Evolutionary conservation across 2,113 vertebrate species (phyloP), one percentile per base, ranked within the genome.

Genomic region (Salminus brasiliensis): DNA sequence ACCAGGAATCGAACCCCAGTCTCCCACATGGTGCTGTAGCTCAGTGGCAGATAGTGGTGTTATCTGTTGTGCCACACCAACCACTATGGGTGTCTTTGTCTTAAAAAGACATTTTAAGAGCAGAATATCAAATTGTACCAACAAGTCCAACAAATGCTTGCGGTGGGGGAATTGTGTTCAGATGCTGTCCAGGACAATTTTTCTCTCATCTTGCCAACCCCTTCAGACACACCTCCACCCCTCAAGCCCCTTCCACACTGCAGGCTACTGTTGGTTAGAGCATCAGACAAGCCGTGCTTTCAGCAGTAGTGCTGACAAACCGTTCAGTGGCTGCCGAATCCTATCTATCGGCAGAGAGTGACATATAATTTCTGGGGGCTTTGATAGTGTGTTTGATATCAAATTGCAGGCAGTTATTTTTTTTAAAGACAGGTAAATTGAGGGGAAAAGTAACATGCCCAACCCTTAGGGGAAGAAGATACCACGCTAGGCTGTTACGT

Each of bases 361-460:
- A 92, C 92, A 92, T 79, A 88, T 91, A 82, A 92, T 93, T 93
- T 93, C 86, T 83, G 12, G 86, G 80, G 85, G 67, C 70, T 88
- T 41, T 74, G 91, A 93, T 92, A 87, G 86, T 68, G 78, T 89
- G 82, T 83, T 87, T 87, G 91, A 91, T 92, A 92, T 90, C 78
- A 89, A 80, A 76, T 79, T 82, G 82, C 83, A 89, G 83, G 77
- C 83, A 72, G 85, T 85, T 86, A 45, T 63, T 71, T 70, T 41
- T 29, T 85, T 72, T 84, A 32, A 66, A 88, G 88, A 89, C 87
- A 87, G 87, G 81, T 88, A 74, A 83, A 83, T 82, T 43, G 73
- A 73, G 41, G 3, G 45, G 53, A 65, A 66, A 81, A 57, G 73
- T 84, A 80, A 72, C 79, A 85, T 78, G 65, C 76, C 65, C 30